Evolutionary conservation across 2,797 vertebrate species (phyloP).

Genomic region (Vultur gryphus): DNA sequence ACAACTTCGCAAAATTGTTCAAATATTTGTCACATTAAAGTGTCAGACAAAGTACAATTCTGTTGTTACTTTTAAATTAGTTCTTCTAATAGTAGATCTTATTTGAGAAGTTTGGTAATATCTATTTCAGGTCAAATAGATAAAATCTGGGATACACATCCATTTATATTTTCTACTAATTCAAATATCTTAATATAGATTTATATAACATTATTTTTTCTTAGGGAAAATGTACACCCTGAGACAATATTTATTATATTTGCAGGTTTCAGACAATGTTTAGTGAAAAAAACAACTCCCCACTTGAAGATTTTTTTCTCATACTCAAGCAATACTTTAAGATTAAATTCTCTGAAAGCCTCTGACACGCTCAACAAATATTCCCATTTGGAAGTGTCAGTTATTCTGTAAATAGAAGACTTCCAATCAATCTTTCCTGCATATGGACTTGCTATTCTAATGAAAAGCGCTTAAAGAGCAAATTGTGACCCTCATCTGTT

Average conservation of each 20-base stretch:
- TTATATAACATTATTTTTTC: neutral
- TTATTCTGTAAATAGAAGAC: neutral
- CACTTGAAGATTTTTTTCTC: neutral
- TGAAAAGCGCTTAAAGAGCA: neutral
- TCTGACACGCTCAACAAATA: neutral
- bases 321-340: neutral
- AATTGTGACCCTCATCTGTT: neutral
- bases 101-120: neutral
- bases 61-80: neutral
- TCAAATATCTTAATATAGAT: neutral
- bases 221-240: neutral
- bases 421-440: neutral
- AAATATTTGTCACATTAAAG: neutral
- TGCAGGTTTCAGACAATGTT: neutral
- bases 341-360: neutral
- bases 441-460: neutral
- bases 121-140: neutral
- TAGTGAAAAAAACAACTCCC: neutral
- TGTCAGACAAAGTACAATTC: neutral
- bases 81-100: neutral
- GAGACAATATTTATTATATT: neutral
- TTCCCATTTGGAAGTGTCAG: neutral
- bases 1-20: neutral
- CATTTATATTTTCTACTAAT: neutral
- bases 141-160: neutral